Percentiles rank a stretch among this genome's conserved stretches.
These are phyloP conservation scores for Papilio demoleus DNA, from an alignment of 2,888 invertebrate genomes.

Conservation along the genomic window DNA sequence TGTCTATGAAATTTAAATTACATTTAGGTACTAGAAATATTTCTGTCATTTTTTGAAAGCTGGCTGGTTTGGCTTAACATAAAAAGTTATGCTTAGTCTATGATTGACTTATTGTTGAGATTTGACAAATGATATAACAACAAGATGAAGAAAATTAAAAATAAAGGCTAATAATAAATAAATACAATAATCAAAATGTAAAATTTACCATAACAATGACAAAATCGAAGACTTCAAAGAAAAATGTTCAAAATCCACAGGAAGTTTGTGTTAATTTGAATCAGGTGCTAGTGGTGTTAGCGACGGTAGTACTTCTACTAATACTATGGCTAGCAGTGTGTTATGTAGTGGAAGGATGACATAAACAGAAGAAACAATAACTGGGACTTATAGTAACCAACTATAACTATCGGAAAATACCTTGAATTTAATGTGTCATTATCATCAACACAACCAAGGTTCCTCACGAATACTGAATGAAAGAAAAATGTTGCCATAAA, in stretches of 20 bases:
- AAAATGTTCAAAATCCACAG: slow-evolving; percentile 40
- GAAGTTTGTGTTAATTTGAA: slow-evolving; percentile 60
- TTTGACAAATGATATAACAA: slow-evolving; percentile 1
- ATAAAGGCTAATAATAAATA: slow-evolving; percentile 14
- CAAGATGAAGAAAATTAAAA: slow-evolving; percentile 27
- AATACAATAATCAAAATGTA: slow-evolving; percentile 16
- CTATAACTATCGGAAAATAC: background rate
- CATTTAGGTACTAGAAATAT: too few relatives aligned
- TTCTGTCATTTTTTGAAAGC: background rate
- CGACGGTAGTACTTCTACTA: slow-evolving; percentile 65
- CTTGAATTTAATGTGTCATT: background rate
- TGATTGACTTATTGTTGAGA: background rate
- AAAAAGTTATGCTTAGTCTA: slow-evolving; percentile 19
- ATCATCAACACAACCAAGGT: background rate
- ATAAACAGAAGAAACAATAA: too few relatives aligned
- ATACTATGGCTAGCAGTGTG: slow-evolving; percentile 67
- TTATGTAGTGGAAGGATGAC: too few relatives aligned
- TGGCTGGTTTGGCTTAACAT: background rate
- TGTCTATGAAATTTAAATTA: too few relatives aligned
- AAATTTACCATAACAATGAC: slow-evolving; percentile 32
- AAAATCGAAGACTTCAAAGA: slow-evolving; percentile 34
- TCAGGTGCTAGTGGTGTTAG: slow-evolving; percentile 67
- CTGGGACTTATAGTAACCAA: too few relatives aligned
- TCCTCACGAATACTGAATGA: background rate
- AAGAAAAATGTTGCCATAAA: background rate